These are phyloP conservation scores for Campoplex nolae DNA, from an alignment of 2,888 invertebrate species.

Conservation along the genomic window DNA sequence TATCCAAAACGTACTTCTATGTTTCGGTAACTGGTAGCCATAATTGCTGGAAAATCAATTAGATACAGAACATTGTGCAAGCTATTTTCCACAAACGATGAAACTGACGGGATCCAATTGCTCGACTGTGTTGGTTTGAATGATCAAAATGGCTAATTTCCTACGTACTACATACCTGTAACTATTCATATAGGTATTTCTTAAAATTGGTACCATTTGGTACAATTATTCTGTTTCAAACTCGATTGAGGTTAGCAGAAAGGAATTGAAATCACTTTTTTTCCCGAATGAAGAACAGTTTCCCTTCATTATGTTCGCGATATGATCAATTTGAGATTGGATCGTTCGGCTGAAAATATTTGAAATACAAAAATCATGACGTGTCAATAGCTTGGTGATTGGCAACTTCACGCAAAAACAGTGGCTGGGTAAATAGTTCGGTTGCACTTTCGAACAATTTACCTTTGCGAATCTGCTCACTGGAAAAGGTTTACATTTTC, in stretches of 20 bases:
- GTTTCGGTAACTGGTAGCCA: constrained; percentile 10
- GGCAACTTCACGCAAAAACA: neutral
- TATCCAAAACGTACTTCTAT: constrained; percentile 7
- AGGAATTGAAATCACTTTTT: neutral
- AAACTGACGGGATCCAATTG: constrained; percentile 3
- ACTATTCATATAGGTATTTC: neutral
- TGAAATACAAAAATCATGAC: neutral
- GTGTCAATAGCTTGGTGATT: neutral
- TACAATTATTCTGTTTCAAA: constrained; percentile 3
- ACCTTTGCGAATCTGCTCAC: neutral
- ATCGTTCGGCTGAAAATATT: neutral
- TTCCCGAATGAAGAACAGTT: neutral
- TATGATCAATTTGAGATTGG: neutral
- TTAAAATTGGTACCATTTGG: neutral
- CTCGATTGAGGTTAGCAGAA: neutral
- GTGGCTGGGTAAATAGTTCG: too few relatives aligned
- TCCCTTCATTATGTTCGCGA: neutral
- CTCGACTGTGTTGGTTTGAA: constrained; percentile 34
- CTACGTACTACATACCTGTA: constrained; percentile 29
- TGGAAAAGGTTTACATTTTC: neutral
- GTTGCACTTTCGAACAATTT: neutral
- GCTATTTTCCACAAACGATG: constrained; percentile 19
- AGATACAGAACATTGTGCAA: constrained; percentile 40
- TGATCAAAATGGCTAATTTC: constrained; percentile 46
- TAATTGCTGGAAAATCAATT: constrained; percentile 64